Conservation (phyloP, 1,140 invertebrate genomes). For the Drosophila gunungcola region DNA sequence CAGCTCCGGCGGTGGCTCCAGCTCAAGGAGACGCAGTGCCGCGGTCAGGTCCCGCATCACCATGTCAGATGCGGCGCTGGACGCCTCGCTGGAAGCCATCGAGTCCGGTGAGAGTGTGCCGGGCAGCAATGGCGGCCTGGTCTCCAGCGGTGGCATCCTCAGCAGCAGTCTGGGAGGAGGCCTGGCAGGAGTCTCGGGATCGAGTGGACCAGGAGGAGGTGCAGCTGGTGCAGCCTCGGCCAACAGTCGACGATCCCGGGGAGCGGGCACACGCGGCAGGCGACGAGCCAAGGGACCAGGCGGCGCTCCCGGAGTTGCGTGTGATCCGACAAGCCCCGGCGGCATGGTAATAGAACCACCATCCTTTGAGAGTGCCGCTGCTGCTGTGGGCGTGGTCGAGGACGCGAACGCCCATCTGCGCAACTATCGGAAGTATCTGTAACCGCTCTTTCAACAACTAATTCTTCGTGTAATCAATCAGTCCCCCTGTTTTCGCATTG, state of each 20-base stretch:
- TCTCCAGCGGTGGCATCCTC: slow-evolving; percentile 10
- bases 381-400: slow-evolving; percentile 73
- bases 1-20: slow-evolving; percentile 31
- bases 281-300: slow-evolving; percentile 61
- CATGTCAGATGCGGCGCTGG: slow-evolving; percentile 65
- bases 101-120: slow-evolving; percentile 59
- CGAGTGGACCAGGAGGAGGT: slow-evolving; percentile 1
- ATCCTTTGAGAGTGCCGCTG: slow-evolving; percentile 82
- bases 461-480: slow-evolving; percentile 5
- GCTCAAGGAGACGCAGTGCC: slow-evolving; percentile 58
- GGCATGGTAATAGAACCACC: slow-evolving; percentile 76
- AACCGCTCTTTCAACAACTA: slow-evolving; percentile 48
- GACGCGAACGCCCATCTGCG: slow-evolving; percentile 77
- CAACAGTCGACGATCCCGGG: slow-evolving; percentile 56
- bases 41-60: slow-evolving; percentile 59
- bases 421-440: slow-evolving; percentile 84
- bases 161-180: slow-evolving; percentile 27
- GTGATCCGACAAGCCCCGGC: slow-evolving; percentile 72
- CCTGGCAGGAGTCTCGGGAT: not conserved
- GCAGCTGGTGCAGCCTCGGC: slow-evolving; percentile 15
- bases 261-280: slow-evolving; percentile 70
- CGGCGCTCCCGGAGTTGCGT: slow-evolving; percentile 26
- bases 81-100: slow-evolving; percentile 75
- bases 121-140: slow-evolving; percentile 36
- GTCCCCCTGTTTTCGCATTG: slow-evolving; percentile 28